Conservation (phyloP, 2,888 invertebrate species). For the Macrophya annulata region DNA sequence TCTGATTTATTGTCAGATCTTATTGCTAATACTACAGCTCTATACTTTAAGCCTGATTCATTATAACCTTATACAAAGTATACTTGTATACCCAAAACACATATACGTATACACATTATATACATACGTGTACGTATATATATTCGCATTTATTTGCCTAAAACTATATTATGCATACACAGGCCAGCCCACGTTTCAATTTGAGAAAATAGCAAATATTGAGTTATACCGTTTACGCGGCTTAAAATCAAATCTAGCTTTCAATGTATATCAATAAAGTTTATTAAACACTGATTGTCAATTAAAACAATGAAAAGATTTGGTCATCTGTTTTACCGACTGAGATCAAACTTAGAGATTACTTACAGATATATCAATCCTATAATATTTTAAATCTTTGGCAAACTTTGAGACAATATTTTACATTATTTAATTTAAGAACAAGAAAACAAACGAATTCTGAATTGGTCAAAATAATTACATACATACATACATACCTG, state of each 20-base stretch:
- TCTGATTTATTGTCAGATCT: neutral
- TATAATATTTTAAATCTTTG: neutral
- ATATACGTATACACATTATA: no score
- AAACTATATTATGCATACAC: neutral
- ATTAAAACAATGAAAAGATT: neutral
- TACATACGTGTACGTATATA: neutral
- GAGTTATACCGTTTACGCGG: neutral
- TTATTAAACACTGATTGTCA: neutral
- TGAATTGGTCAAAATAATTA: neutral
- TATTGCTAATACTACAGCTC: neutral
- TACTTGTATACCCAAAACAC: no score
- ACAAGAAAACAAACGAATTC: neutral
- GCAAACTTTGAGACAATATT: neutral
- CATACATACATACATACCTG: slow-evolving; percentile 81
- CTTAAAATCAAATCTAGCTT: neutral
- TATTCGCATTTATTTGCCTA: neutral
- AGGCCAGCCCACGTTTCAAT: neutral
- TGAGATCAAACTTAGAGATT: neutral
- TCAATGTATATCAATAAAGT: neutral
- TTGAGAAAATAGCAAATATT: neutral
- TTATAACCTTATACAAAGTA: neutral
- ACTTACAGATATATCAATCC: no score
- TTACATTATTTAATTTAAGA: neutral
- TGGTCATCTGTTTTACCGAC: neutral
- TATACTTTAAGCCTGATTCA: slow-evolving; percentile 5